A percentile compares a stretch with the other conserved stretches of the same genome.
Conservation (phyloP, 2,113 vertebrate genomes). For the Puffinus mauretanicus region DNA sequence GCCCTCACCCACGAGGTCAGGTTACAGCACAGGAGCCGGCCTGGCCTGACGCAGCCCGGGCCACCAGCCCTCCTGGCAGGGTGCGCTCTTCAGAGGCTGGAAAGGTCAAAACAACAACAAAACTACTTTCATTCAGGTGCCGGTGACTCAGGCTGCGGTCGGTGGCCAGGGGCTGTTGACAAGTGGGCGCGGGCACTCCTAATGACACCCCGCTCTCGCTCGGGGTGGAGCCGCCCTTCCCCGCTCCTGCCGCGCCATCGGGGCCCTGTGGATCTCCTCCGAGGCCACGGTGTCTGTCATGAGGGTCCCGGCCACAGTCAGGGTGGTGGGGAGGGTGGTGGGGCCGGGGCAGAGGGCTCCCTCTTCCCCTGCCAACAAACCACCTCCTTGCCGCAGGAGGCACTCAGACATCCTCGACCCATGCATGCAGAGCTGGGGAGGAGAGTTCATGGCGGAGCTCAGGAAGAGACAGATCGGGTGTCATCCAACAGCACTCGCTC, state of each 20-base stretch:
- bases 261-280: neutral
- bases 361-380: neutral
- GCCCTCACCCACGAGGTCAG: neutral
- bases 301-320: constrained; percentile 10
- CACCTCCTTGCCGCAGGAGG: neutral
- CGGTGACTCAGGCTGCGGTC: constrained; percentile 55
- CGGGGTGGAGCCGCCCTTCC: constrained; percentile 50
- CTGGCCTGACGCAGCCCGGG: neutral
- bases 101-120: constrained; percentile 49
- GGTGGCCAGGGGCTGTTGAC: constrained; percentile 21
- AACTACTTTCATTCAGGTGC: constrained; percentile 68
- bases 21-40: neutral
- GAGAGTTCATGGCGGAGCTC: neutral
- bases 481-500: neutral
- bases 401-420: fast-evolving
- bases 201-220: constrained; percentile 54
- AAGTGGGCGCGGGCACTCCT: constrained; percentile 10
- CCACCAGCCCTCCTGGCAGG: neutral
- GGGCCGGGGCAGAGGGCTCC: neutral
- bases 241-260: neutral
- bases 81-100: neutral
- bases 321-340: neutral
- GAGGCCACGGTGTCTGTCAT: constrained; percentile 38
- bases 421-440: fast-evolving
- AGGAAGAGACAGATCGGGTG: neutral